Evolutionary conservation across 23 tunicate genomes (phyloP), one percentile per base, ranked within the genome.

Genomic region (Ascidia mentula): DNA sequence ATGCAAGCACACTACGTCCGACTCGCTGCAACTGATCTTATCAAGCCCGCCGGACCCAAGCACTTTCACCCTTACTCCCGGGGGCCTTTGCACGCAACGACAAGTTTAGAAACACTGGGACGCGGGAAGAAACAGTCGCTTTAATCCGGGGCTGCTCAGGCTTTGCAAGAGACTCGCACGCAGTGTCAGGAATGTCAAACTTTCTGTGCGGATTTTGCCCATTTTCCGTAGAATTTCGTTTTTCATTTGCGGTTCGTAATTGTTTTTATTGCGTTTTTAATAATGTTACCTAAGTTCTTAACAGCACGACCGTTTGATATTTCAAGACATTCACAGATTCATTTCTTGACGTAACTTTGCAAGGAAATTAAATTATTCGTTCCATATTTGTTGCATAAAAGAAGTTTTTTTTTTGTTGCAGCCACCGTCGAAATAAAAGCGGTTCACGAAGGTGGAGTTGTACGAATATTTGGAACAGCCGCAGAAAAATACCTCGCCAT

Each of bases 401-500:
- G n/a, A 53, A 20, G 1, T 53, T 5, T 53, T 28, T 53, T 9
- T 53, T 53, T 53, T 53, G 4, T 53, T 53, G 22, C 7, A 53
- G 65, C 65, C 24, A 9, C 24, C 22, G 28, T 53, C 4, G 24
- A 53, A 28, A 53, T 53, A 53, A 26, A 20, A 28, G 65, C 65
- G 24, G 65, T 53, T 6, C 28, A 28, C 7, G 24, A 28, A 53
- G 65, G 22, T 3, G 65, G 65, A 53, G 65, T 53, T 53, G 65
- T 53, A 26, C 22, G 65, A 26, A 53, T 53, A 3, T 53, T 20
- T 28, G 24, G 65, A 26, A 28, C 24, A 5, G 65, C 13, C 4
- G 22, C 65, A 53, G 24, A 53, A 53, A 53, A 53, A 53, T 53
- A 53, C 65, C 65, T 53, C 65, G 65, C 65, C 65, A 53, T 53